These are phyloP conservation scores for Didymodactylos carnosus DNA, from an alignment of 2,888 invertebrate genomes.

Conservation along the genomic window DNA sequence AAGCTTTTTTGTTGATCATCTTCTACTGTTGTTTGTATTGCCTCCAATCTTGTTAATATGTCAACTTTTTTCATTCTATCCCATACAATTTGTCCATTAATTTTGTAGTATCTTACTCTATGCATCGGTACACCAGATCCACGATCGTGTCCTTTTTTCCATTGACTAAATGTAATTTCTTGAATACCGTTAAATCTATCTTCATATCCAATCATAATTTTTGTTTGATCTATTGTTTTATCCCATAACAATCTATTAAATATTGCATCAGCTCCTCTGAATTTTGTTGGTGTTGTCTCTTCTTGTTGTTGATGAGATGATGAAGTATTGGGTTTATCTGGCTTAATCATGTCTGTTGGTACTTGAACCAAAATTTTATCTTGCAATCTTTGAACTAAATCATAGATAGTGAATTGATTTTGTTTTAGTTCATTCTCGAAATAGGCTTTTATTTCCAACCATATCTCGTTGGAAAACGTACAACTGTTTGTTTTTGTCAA, in stretches of 20 bases:
- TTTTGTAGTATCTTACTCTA: slow-evolving; percentile 10
- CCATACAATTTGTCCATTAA: slow-evolving; percentile 6
- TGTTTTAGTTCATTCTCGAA: background rate
- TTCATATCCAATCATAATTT: slow-evolving; percentile 6
- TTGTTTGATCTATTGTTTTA: slow-evolving; percentile 1
- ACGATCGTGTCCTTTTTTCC: slow-evolving; percentile 3
- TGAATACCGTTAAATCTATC: slow-evolving; percentile 11
- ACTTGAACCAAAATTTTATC: background rate
- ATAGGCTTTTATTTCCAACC: background rate
- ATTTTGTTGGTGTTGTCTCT: background rate
- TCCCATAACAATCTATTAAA: slow-evolving; percentile 7
- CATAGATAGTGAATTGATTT: background rate
- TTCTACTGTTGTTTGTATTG: background rate
- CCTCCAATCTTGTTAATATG: background rate
- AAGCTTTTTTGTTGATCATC: background rate
- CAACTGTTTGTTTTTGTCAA: background rate
- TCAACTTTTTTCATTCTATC: slow-evolving; percentile 1
- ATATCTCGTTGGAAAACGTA: background rate
- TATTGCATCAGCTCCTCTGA: slow-evolving; percentile 5
- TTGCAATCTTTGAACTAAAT: background rate
- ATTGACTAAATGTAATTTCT: slow-evolving; percentile 9
- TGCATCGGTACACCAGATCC: background rate
- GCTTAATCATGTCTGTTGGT: background rate
- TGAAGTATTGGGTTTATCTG: background rate
- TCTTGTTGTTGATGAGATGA: background rate